These are phyloP conservation scores for Saimiri boliviensis DNA, from an alignment of 2,113 vertebrate species.

Conservation along the genomic window DNA sequence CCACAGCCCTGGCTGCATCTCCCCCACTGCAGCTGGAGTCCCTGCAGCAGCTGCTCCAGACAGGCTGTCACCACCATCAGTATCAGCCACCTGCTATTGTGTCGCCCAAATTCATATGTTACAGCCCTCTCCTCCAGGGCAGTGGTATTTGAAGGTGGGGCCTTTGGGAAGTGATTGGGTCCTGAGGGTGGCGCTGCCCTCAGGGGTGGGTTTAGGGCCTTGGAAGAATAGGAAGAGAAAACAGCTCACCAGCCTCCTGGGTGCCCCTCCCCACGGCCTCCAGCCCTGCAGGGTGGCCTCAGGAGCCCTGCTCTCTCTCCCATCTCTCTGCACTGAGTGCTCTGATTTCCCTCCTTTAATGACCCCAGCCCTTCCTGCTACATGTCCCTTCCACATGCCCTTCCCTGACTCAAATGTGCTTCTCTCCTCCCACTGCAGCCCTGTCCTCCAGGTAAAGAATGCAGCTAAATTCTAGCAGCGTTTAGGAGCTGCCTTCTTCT, in stretches of 20 bases:
- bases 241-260: no score
- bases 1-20: no score
- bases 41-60: no score
- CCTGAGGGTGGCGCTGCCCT: neutral
- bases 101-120: rapidly evolving
- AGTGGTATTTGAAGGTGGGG: no score
- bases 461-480: neutral
- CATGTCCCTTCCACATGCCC: neutral
- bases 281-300: no score
- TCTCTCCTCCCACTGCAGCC: neutral
- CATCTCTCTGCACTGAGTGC: rapidly evolving
- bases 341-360: neutral
- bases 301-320: neutral
- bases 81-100: rapidly evolving
- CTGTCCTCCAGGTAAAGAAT: neutral
- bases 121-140: neutral
- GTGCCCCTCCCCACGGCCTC: no score
- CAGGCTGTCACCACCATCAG: no score
- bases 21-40: no score
- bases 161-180: no score
- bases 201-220: rapidly evolving
- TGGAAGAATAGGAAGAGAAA: neutral
- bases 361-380: neutral
- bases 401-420: no score
- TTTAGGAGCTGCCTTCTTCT: neutral